These are phyloP conservation scores for Panorpa germanica DNA, from an alignment of 2,888 invertebrate genomes.

Conservation along the genomic window DNA sequence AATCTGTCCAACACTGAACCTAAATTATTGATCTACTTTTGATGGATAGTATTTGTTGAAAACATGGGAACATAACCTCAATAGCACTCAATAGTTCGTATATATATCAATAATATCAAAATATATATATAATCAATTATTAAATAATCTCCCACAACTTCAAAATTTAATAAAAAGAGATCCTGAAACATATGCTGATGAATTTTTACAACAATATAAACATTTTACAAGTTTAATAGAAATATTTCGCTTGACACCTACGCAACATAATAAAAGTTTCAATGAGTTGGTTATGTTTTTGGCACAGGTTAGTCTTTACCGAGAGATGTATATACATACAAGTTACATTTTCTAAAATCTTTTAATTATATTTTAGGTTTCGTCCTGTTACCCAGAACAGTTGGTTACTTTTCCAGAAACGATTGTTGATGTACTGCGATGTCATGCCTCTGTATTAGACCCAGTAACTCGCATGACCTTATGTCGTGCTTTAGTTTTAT, in stretches of 20 bases:
- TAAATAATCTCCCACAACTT: conserved; percentile 76
- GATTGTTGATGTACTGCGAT: conserved; percentile 67
- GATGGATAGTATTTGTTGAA: no score
- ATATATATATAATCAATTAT: conserved; percentile 77
- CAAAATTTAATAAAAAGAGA: conserved; percentile 93
- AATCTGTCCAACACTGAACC: no score
- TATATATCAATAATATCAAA: no score
- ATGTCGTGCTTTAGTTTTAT: conserved; percentile 79
- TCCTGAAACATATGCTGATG: conserved; percentile 87
- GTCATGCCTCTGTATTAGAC: conserved; percentile 70
- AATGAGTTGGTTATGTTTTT: conserved; percentile 81
- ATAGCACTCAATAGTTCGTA: no score
- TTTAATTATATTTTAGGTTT: conserved; percentile 30
- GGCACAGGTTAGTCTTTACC: conserved; percentile 46
- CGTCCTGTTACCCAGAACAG: conserved; percentile 76
- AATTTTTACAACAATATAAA: conserved; percentile 80
- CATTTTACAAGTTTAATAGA: conserved; percentile 78
- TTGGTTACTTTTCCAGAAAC: conserved; percentile 71
- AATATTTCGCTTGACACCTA: conserved; percentile 74
- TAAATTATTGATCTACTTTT: no score
- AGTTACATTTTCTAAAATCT: neutral
- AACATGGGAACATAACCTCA: no score
- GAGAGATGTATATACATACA: no score
- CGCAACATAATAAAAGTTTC: conserved; percentile 63
- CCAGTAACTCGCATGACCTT: conserved; percentile 79